These are phyloP conservation scores for Sander lucioperca DNA, from an alignment of 2,113 vertebrate species.

Conservation along the genomic window DNA sequence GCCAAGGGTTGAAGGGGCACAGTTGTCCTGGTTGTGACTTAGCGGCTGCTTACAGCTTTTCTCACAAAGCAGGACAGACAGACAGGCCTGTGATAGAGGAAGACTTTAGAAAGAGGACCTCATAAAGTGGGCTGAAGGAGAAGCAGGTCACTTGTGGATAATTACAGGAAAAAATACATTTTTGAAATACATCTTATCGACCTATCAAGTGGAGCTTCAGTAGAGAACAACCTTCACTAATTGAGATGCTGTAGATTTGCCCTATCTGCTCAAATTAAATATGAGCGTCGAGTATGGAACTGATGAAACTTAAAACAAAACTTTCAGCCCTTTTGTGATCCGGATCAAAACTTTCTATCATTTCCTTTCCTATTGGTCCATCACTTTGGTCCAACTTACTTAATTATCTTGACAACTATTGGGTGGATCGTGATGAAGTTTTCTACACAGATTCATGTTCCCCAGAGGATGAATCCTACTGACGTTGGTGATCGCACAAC, in stretches of 20 bases:
- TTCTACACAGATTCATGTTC: background rate
- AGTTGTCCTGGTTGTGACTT: slow-evolving; percentile 21
- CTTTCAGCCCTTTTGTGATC: background rate
- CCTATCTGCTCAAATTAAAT: slow-evolving; percentile 35
- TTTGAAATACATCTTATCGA: slow-evolving; percentile 28
- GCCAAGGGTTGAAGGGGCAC: slow-evolving; percentile 25
- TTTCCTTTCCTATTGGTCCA: background rate
- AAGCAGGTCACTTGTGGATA: slow-evolving; percentile 31
- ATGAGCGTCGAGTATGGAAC: background rate
- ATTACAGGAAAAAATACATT: slow-evolving; percentile 31
- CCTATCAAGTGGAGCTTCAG: slow-evolving; percentile 20
- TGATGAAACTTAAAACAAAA: slow-evolving; percentile 2
- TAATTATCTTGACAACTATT: background rate
- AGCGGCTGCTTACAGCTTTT: slow-evolving; percentile 6
- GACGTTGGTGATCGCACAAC: background rate
- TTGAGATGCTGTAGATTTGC: slow-evolving; percentile 56
- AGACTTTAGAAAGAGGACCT: background rate
- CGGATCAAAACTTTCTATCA: background rate
- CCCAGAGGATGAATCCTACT: background rate
- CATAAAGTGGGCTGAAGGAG: slow-evolving; percentile 33
- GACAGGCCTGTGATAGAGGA: slow-evolving; percentile 6
- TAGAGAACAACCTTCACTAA: slow-evolving; percentile 27
- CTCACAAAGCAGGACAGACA: background rate
- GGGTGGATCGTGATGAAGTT: background rate
- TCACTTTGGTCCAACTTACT: background rate